Evolutionary conservation across 2,888 invertebrate genomes (phyloP), one percentile per base, ranked within the genome.

Genomic region (Drosophila lutescens): DNA sequence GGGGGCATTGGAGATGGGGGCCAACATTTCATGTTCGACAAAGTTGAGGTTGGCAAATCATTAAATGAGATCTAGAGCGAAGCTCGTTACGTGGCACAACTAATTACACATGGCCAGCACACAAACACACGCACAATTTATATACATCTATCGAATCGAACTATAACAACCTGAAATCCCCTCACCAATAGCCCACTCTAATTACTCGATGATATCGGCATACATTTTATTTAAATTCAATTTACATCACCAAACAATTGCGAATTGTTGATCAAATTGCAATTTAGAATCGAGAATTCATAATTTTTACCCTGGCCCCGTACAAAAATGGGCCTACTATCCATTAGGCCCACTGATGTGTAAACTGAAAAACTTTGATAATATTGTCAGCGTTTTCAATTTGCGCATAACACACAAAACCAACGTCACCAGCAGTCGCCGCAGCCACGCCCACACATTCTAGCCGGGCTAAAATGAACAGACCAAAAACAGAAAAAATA

Each of bases 351-450:
- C 91, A 91, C 77, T 89, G 91, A 91, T 91, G 91, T 91, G 91
- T 91, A 87, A 91, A 91, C 90, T 90, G 89, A 89, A 91, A 90
- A 71, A 90, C 86, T 71, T 79, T 76, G 91, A 91, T 91, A 91
- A 90, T 85, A 90, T 90, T 90, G 91, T 89, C 81, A 80, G 71
- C 88, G 87, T 89, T 89, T 84, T 86, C 86, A 89, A 86, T 89
- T 90, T 88, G 84, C 87, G 84, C 80, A 79, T 70, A 51, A 46
- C 58, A 46, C 58, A 86, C 82, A 85, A 73, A 78, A 79, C 76
- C 60, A 36, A 62, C 73, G 75, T 78, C 80, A 82, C 44, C 70
- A 36, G 56, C 61, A 32, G 30, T 8, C 7, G 26, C 26, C 26
- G 30, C 30, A 30, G 40, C 58, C 66, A 65, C 60, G 36, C 66